Conservation (phyloP, 1,140 invertebrate species). For the Neodiprion lecontei region DNA sequence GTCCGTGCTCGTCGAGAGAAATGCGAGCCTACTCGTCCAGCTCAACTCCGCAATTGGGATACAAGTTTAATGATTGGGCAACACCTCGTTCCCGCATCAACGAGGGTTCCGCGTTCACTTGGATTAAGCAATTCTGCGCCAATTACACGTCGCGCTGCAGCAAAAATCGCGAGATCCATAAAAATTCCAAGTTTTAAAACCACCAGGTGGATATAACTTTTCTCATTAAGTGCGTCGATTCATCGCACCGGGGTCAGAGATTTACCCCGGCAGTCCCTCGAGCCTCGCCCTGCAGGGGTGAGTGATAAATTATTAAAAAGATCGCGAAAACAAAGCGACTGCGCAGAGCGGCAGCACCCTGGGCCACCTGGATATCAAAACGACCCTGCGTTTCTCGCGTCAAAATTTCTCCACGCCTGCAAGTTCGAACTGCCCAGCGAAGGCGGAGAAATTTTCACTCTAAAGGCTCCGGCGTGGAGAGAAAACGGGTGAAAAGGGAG, state of each 20-base stretch:
- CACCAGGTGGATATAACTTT: background rate
- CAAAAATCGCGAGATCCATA: too few relatives aligned
- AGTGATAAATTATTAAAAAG: background rate
- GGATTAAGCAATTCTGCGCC: background rate
- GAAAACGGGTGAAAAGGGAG: too few relatives aligned
- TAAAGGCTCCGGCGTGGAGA: too few relatives aligned
- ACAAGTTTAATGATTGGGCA: background rate
- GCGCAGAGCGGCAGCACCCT: too few relatives aligned
- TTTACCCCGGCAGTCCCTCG: background rate
- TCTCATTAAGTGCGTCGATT: background rate
- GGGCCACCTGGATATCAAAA: too few relatives aligned
- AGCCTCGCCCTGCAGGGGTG: background rate
- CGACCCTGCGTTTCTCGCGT: too few relatives aligned
- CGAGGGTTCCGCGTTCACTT: background rate
- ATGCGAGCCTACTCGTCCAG: background rate
- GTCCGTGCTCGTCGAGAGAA: background rate
- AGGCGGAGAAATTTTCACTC: too few relatives aligned
- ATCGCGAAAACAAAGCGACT: too few relatives aligned
- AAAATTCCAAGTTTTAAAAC: background rate
- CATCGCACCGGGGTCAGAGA: background rate
- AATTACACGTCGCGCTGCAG: too few relatives aligned
- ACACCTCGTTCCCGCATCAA: slow-evolving; percentile 1
- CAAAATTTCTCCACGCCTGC: too few relatives aligned
- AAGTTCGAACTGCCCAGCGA: too few relatives aligned
- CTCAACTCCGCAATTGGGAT: background rate